A percentile compares a stretch with the other conserved stretches of the same genome.
phyloP scores from a whole-genome alignment of 53 echinoderm and acorn worm genomes.

The Stichopus horrens region DNA sequence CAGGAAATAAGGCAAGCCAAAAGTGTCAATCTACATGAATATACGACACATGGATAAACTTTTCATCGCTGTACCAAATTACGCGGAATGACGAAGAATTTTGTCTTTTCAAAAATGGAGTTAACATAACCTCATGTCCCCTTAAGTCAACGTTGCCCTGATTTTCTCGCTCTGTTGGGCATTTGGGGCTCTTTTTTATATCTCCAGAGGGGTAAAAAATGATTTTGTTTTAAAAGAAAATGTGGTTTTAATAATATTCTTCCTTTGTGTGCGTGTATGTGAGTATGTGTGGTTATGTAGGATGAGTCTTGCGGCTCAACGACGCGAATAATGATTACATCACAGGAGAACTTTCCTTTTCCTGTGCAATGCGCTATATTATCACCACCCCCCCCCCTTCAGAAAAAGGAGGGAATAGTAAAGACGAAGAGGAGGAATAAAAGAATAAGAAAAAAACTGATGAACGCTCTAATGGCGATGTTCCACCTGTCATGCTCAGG shows the following conservation, averaged over 20 bases:
- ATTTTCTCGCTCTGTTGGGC: slow-evolving; percentile 22
- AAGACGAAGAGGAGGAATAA: no score
- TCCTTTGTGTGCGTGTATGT: neutral
- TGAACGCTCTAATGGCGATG: slow-evolving; percentile 25
- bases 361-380: no score
- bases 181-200: slow-evolving; percentile 11
- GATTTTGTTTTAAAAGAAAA: slow-evolving; percentile 30
- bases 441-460: no score
- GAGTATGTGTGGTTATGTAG: no score
- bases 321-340: no score
- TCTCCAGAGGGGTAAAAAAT: slow-evolving; percentile 31
- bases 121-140: slow-evolving; percentile 39
- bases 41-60: neutral
- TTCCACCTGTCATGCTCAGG: slow-evolving; percentile 32
- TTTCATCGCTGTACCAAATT: slow-evolving; percentile 26
- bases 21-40: slow-evolving; percentile 29
- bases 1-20: slow-evolving; percentile 20
- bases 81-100: neutral
- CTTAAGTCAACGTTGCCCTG: slow-evolving; percentile 40
- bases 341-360: no score
- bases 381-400: no score
- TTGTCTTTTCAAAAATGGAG: neutral
- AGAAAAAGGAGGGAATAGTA: no score
- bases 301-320: no score
- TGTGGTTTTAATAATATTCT: slow-evolving; percentile 33